Base-by-base conservation (phyloP, 2,113 vertebrate species). In the Notothenia rossii region DNA sequence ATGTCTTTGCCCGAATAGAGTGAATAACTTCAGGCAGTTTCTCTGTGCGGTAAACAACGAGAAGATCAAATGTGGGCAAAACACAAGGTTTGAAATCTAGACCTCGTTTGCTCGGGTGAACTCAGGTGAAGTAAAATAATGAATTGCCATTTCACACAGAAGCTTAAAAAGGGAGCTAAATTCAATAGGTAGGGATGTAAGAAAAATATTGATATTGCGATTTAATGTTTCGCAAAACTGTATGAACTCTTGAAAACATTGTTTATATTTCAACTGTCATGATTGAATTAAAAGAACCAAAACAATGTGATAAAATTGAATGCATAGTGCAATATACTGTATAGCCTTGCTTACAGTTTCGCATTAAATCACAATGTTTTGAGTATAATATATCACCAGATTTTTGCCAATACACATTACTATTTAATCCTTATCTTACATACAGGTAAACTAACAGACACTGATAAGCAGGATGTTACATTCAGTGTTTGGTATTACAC, bases 391-490 rank as follows among this genome's bases (percentile, higher is more conserved):
- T 40, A 40, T 40, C 36, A 40, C 5, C 36, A 40, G 36, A 40
- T 40, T 40, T 40, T 6, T 40, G 36, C 36, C 36, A 36, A 40
- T 8, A 40, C 36, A 40, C 36, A 40, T 40, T 40, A 5, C 36
- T 40, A 43, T 75, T 59, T 8, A 60, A 64, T 48, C 48, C 8
- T 59, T 12, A 2, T 50, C 43, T 59, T 20, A 40, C 12, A 17
- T n/a, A 53, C 36, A 77, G 66, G 55, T 77, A 69, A 83, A 59
- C 1, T 59, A 48, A 53, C 7, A 51, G 40, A 14, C 43, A 20
- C 43, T 5, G 46, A 49, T 49, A 33, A 60, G 12, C 20, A 10
- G 13, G n/a, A 45, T 73, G 46, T 22, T 54, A 25, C 71, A 62
- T 36, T 46, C 9, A 59, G 22, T 43, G 20, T 48, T 49, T n/a